phyloP scores from a whole-genome alignment of 2,888 invertebrate genomes.

The Miltochrista miniata region DNA sequence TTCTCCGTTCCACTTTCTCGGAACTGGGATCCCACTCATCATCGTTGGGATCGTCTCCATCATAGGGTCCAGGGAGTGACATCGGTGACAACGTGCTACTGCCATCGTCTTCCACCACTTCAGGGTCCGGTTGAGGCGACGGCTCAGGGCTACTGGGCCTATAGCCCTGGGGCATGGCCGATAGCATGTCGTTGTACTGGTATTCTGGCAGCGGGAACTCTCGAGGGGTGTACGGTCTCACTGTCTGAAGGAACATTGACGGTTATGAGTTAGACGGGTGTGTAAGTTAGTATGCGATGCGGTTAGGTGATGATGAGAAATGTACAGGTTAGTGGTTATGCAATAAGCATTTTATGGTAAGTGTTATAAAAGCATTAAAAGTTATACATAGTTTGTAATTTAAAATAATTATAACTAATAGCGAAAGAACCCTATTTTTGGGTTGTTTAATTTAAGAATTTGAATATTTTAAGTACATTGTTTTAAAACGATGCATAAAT shows the following conservation, averaged over 20 bases:
- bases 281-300: conserved; percentile 24
- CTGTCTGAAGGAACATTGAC: conserved; percentile 69
- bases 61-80: conserved; percentile 58
- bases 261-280: conserved; percentile 30
- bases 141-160: conserved; percentile 41
- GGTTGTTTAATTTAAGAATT: no score
- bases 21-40: conserved; percentile 89
- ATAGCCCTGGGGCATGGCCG: conserved; percentile 87
- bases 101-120: conserved; percentile 22
- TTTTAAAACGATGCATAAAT: no score
- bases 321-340: no score
- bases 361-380: no score
- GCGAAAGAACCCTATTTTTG: no score
- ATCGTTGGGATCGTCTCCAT: conserved; percentile 94
- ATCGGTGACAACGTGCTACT: conserved; percentile 59
- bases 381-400: no score
- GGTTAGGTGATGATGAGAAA: conserved; percentile 10
- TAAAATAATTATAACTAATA: no score
- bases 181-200: conserved; percentile 86
- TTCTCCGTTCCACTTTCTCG: conserved; percentile 59
- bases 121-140: conserved; percentile 12
- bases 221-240: conserved; percentile 90
- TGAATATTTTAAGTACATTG: no score
- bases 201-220: conserved; percentile 89
- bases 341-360: no score